Conservation (phyloP, 64 coral and sea anemone species). For the Stichodactyla helianthus region DNA sequence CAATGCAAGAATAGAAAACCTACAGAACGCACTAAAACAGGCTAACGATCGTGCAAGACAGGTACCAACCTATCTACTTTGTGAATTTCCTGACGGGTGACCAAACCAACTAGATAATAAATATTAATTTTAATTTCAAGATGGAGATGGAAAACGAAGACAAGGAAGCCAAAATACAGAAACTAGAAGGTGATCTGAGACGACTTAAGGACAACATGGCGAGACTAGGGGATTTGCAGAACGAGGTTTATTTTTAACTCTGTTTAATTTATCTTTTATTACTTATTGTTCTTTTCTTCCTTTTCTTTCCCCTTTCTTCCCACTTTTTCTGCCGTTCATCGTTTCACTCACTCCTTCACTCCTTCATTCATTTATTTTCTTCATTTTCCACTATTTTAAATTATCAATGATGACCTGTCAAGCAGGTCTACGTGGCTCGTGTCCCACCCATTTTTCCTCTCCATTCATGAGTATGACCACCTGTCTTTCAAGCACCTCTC, state of each 20-base stretch:
- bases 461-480: background rate
- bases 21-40: slow-evolving; percentile 59
- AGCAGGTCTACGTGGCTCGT: background rate
- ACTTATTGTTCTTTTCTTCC: background rate
- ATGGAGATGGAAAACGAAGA: slow-evolving; percentile 54
- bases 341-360: background rate
- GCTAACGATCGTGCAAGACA: slow-evolving; percentile 48
- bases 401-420: too few relatives aligned
- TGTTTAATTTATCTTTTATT: background rate
- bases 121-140: background rate
- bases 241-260: slow-evolving; percentile 33
- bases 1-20: slow-evolving; percentile 51
- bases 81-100: background rate
- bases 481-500: background rate
- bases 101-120: background rate
- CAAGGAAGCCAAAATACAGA: slow-evolving; percentile 42
- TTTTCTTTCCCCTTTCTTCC: background rate
- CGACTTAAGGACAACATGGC: slow-evolving; percentile 57
- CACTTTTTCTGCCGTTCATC: background rate
- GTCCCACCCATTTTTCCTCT: background rate
- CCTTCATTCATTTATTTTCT: background rate
- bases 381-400: background rate
- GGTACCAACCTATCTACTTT: slow-evolving; percentile 18
- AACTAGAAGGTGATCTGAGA: slow-evolving; percentile 62
- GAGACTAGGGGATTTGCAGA: slow-evolving; percentile 35